Conservation (phyloP, 2,113 vertebrate genomes). For the Rhynchomys soricoides region DNA sequence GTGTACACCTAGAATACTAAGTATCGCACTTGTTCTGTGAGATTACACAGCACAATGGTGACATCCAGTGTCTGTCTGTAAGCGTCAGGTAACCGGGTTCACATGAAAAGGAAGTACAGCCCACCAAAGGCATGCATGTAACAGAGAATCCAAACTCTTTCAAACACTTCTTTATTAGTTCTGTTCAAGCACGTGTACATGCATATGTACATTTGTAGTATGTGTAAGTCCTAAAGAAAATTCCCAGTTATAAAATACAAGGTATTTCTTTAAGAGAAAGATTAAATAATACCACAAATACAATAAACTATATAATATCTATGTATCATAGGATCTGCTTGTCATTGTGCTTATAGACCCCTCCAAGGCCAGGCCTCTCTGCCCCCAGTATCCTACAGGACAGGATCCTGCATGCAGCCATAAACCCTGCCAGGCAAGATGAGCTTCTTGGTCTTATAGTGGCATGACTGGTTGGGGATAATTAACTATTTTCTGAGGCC, state of each 20-base stretch:
- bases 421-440: background rate
- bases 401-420: background rate
- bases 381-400: background rate
- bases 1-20: background rate
- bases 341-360: no score
- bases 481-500: background rate
- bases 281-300: background rate
- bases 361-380: background rate
- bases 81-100: slow-evolving; percentile 64
- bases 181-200: background rate
- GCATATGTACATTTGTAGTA: background rate
- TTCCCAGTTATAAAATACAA: background rate
- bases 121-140: accelerated
- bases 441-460: background rate
- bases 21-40: background rate
- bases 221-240: background rate
- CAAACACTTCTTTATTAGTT: background rate
- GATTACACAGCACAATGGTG: slow-evolving; percentile 76
- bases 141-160: background rate
- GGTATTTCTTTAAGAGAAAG: background rate
- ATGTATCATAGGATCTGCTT: no score
- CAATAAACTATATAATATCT: background rate
- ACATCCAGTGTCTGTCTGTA: slow-evolving; percentile 81
- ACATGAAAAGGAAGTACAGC: background rate
- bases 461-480: background rate